Evolutionary conservation across 1,140 invertebrate species (phyloP), one percentile per base, ranked within the genome.

Genomic region (Euglossa dilemma): DNA sequence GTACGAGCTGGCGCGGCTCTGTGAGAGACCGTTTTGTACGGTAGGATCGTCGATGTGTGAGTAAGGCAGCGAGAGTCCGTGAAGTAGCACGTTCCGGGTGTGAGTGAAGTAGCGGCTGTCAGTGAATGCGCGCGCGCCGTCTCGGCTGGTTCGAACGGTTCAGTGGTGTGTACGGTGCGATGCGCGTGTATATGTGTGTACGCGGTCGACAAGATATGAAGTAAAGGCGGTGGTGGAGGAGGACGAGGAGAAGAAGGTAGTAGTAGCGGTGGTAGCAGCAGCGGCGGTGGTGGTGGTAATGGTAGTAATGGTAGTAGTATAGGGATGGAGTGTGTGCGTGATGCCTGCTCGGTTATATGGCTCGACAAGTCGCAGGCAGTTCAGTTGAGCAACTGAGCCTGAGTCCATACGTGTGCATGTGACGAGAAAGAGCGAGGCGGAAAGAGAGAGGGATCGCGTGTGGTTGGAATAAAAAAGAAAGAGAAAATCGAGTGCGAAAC

Each of bases 351-450:
- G 84, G 74, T 85, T 88, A 88, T 84, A 86, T 85, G 84, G 87
- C 81, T 70, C 71, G 87, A 66, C 86, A 75, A 87, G 88, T 90
- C 87, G 83, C 87, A 84, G 85, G 57, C 85, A 70, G 83, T 89
- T 90, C 86, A 86, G 85, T 87, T 85, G 87, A 90, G 76, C 86
- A 87, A 86, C 84, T 79, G 87, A 79, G 79, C 80, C 77, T 83
- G 85, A 89, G 80, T 78, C 73, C 79, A 82, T 89, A 85, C 84
- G 84, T 79, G 75, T 85, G 86, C 83, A 86, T 87, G 85, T 75
- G 87, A 76, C 57, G 77, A 57, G 81, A 59, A 64, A 77, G 70
- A 67, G 71, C 72, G 57, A 36, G 75, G 47, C 73, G 52, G 79
- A 63, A 43, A 72, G 79, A 57, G 50, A 64, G 73, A 66, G 72